Evolutionary conservation across 2,888 invertebrate species (phyloP), one percentile per base, ranked within the genome.

Genomic region (Coremacera marginata): DNA sequence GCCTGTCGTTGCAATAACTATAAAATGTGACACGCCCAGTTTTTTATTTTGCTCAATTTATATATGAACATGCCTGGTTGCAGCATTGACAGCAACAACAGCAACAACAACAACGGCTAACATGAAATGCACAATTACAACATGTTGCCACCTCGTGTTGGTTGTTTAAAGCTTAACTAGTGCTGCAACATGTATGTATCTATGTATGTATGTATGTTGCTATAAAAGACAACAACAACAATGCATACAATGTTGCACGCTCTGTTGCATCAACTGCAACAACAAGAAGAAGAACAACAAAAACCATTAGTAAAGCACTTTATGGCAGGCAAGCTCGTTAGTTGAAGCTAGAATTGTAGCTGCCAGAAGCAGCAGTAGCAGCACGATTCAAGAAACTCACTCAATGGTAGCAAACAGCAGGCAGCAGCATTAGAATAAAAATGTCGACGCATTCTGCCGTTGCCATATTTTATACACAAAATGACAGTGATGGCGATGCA

Each of bases 101-200:
- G 37, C 52, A 70, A 70, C 19, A 70, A 44, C 22, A 44, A 25
- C 31, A 52, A 55, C 19, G 14, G 19, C 11, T 27, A 9, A 60
- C 25, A 76, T 79, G 76, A 80, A 77, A 76, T 75, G 76, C 70
- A 73, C 78, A 77, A 80, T 80, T 79, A 78, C 77, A 79, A 68
- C 75, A 77, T 78, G 77, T 79, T 78, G 74, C 78, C 77, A 55
- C 52, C 63, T 70, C 62, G 71, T 44, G 49, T 1, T 51, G 14
- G 16, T 27, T 25, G 19, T 37, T 34, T 16, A 9, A n/a, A 25
- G 5, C 9, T 16, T 9, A 62, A 8, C 14, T 16, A 9, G 1
- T 25, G 16, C 27, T 16, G 22, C 27, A 62, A 27, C 19, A n/a
- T n/a, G n/a, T n/a, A n/a, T n/a, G 31, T 5, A 31, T 4, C 31